Conservation (phyloP, 2,888 invertebrate genomes). For the Calephelis perditalis region DNA sequence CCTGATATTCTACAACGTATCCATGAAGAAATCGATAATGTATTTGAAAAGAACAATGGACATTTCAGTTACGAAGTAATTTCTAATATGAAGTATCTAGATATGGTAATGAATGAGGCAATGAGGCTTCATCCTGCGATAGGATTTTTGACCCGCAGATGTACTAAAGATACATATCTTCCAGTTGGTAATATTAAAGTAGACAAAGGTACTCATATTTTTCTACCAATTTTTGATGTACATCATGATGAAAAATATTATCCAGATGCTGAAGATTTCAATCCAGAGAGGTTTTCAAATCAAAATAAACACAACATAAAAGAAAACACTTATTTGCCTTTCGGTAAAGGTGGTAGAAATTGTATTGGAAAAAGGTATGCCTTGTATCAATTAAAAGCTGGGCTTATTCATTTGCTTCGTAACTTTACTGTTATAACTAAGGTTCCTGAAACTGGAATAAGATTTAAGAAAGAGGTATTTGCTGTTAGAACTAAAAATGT, state of each 20-base stretch:
- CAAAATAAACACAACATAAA: constrained; percentile 27
- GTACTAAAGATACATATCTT: constrained; percentile 41
- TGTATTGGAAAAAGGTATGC: constrained; percentile 59
- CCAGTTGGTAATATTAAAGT: constrained; percentile 51
- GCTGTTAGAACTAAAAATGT: constrained; percentile 2
- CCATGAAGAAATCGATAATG: constrained; percentile 49
- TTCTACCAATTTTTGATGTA: constrained; percentile 45
- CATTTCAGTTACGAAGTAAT: constrained; percentile 43
- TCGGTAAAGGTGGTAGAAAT: constrained; percentile 59
- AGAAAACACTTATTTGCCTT: constrained; percentile 47
- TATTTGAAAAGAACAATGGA: constrained; percentile 36
- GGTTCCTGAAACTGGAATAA: constrained; percentile 33
- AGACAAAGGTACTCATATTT: constrained; percentile 46
- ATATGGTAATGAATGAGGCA: constrained; percentile 40
- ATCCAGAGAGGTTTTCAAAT: constrained; percentile 45
- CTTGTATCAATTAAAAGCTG: constrained; percentile 35
- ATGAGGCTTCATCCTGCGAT: constrained; percentile 41
- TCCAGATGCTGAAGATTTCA: constrained; percentile 58
- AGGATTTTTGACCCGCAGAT: constrained; percentile 41
- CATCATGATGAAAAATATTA: constrained; percentile 61
- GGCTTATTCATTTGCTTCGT: constrained; percentile 39
- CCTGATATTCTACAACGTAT: constrained; percentile 44
- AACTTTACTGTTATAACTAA: constrained; percentile 38
- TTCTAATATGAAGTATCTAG: constrained; percentile 45
- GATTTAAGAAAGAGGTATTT: constrained; percentile 1